Conservation (phyloP, 1,140 invertebrate genomes). For the Drosophila melanica region DNA sequence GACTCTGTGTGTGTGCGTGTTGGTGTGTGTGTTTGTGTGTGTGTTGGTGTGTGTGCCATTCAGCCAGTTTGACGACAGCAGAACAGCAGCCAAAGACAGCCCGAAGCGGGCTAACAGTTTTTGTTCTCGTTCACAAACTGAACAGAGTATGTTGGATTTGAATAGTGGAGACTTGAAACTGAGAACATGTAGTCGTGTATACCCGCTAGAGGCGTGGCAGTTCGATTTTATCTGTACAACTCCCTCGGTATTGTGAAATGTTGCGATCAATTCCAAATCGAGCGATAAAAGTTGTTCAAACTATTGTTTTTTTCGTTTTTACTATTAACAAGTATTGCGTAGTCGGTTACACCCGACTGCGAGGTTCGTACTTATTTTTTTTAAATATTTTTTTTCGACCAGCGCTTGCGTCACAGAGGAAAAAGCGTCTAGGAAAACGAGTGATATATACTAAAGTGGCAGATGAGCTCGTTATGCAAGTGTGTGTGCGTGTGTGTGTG, state of each 20-base stretch:
- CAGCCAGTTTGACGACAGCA: conserved; percentile 81
- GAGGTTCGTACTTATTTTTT: no score
- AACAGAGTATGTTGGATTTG: no score
- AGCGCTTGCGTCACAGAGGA: conserved; percentile 65
- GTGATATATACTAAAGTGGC: conserved; percentile 44
- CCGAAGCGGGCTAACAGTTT: conserved; percentile 27
- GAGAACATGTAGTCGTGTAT: no score
- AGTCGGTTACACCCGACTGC: no score
- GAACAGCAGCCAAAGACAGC: conserved; percentile 31
- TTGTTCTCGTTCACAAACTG: conserved; percentile 10
- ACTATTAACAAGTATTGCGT: no score
- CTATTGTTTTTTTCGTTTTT: no score
- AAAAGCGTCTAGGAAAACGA: conserved; percentile 50
- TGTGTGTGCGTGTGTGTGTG: conserved; percentile 12
- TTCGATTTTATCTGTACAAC: conserved; percentile 3
- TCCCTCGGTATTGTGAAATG: no score
- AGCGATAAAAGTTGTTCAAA: no score
- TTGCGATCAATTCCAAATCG: no score
- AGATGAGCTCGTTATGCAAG: conserved; percentile 34
- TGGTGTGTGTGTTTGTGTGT: conserved; percentile 34
- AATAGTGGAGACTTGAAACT: no score
- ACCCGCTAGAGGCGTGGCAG: no score
- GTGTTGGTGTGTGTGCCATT: conserved; percentile 63
- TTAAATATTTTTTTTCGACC: conserved; percentile 27
- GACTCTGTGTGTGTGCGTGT: conserved; percentile 28